Base-by-base conservation (phyloP, 2,888 invertebrate species). In the Coecobrya sp. region DNA sequence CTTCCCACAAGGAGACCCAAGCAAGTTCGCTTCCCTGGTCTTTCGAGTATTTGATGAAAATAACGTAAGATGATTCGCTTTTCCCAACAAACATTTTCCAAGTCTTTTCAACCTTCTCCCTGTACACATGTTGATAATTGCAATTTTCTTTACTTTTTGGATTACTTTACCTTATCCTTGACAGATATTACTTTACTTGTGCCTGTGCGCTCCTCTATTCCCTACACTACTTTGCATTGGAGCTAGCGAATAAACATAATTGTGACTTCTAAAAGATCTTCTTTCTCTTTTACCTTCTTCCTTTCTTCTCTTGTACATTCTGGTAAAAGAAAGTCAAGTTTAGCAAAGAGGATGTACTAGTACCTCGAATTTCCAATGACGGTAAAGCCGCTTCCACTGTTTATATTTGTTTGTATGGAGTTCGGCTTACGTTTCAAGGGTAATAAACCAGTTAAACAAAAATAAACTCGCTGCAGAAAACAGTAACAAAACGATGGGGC, bases 31-130 rank as follows among this genome's bases (percentile, higher is more conserved):
- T 76, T 98, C 98, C 86, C 97, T 99, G 95, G 99, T 99, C 93
- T 99, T 99, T 97, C 98, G 99, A 95, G 99, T 99, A 87, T 99
- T 99, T 96, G 99, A 99, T 96, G 99, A 99, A 96, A 99, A 99
- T 96, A 99, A 99, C 96, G 99, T 99, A 96, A 91, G 86, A 25
- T 25, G 27, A 30, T 70, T 70, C 11, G 13, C 19, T 22, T 13
- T 30, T 22, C 36, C 5, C 22, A 3, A 36, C 36, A 42, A 84
- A 62, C 42, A 30, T 84, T 19, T 42, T 25, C 22, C n/a, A 25
- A 22, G n/a, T 25, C 62, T 62, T 62, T 62, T 68, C 27, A 0
- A 30, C 52, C 25, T 49, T 85, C 36, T 65, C 76, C 11, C 25
- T 52, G 59, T 68, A 42, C 86, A 73, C 11, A 73, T 42, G 70